Base-by-base conservation (phyloP, 2,888 invertebrate genomes). In the Cecidostiba fungosa region DNA sequence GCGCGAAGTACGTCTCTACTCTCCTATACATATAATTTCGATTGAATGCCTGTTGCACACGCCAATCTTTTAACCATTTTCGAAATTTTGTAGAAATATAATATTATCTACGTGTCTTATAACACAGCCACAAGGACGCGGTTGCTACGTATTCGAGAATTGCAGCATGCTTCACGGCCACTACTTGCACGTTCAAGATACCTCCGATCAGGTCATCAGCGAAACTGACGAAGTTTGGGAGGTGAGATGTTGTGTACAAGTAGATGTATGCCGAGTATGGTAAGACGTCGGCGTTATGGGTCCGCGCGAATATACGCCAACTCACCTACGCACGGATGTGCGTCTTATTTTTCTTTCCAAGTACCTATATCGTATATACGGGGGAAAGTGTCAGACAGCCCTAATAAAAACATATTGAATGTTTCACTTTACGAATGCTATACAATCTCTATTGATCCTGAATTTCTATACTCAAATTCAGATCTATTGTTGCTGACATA, bases 131-230 rank as follows among this genome's bases (percentile, higher is more conserved):
- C 95, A 95, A 89, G 97, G 97, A 0, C 95, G 95, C 0, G 97
- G 97, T 0, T 96, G 96, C 84, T 97, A 96, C 89, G 95, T 96
- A 3, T 97, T 97, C 89, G 96, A 97, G 87, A 95, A 95, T n/a
- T 95, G 96, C 87, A 96, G 96, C 88, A 96, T 97, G 95, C 96
- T 96, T 88, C 96, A 96, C 89, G 97, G 97, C 0, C 96, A 94
- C 89, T 97, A 95, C 94, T 94, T 95, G 77, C 95, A 95, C 88
- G 94, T 95, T 94, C 94, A 94, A 87, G 95, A 96, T 90, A 95
- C 95, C 0, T 94, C 95, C 85, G 94, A 94, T 86, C 8, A 69
- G 29, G 0, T 5, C 5, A 5, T 12, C 29, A 92, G 92, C 14
- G 94, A 93, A 16, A 92, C 92, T 1, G 94, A 94, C 43, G 95